A percentile compares a stretch with the other conserved stretches of the same genome.
Conservation (phyloP, 2,797 vertebrate species). For the Malacoctenus gilli region DNA sequence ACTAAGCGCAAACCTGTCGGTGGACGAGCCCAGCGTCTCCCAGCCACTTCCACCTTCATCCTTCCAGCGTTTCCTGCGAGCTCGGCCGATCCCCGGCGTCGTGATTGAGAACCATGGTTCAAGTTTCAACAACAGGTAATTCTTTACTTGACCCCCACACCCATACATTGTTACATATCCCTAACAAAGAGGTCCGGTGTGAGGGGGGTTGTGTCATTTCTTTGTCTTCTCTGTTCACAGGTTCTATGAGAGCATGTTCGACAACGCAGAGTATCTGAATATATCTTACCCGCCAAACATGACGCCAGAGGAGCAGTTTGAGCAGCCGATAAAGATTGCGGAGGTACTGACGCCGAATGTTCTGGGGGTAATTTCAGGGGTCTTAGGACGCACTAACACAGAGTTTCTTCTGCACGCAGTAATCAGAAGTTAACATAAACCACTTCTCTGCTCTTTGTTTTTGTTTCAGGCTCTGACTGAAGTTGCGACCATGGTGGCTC, state of each 20-base stretch:
- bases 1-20: conserved; percentile 32
- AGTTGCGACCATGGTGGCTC: conserved; percentile 87
- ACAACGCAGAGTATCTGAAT: conserved; percentile 84
- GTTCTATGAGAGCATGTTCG: conserved; percentile 92
- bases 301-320: conserved; percentile 84
- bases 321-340: conserved; percentile 83
- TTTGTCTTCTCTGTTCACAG: conserved; percentile 68
- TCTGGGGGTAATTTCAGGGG: no score
- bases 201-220: neutral
- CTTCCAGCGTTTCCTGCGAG: conserved; percentile 92
- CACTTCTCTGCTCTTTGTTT: no score
- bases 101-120: conserved; percentile 86
- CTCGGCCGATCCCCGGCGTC: conserved; percentile 84
- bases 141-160: neutral
- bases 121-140: conserved; percentile 85
- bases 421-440: no score
- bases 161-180: neutral
- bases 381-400: no score
- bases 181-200: neutral
- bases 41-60: conserved; percentile 92
- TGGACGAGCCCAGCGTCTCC: conserved; percentile 61
- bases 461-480: conserved; percentile 83
- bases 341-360: conserved; percentile 72
- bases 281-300: conserved; percentile 81
- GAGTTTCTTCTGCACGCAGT: no score